Conservation (phyloP, 2,113 vertebrate genomes). For the Fukomys damarensis region DNA sequence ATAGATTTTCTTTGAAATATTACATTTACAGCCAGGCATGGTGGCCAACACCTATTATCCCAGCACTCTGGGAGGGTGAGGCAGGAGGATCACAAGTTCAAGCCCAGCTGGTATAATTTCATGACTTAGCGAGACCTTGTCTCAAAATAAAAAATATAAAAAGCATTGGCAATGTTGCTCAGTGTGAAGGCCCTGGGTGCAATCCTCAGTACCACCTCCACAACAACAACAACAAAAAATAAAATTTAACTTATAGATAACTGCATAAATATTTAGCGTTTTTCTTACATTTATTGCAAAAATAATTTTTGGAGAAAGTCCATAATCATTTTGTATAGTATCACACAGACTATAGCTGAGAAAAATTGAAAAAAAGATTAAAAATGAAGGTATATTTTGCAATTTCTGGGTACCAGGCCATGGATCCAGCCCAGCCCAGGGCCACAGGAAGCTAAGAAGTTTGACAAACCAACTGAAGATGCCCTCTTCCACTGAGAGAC, state of each 20-base stretch:
- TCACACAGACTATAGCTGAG: not conserved
- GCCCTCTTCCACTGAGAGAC: not conserved
- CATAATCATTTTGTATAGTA: not conserved
- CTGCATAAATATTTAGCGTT: not conserved
- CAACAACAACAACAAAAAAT: not conserved
- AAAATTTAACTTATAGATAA: not conserved
- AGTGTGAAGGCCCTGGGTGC: not conserved
- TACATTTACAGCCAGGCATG: not conserved
- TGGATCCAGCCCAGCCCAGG: not conserved
- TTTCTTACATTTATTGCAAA: conserved; percentile 19
- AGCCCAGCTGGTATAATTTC: not conserved
- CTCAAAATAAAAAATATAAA: not conserved
- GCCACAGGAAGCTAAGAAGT: not conserved
- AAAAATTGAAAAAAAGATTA: not conserved
- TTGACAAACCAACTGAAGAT: not conserved
- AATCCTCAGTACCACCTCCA: not conserved
- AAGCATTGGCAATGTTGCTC: not conserved
- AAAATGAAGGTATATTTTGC: not conserved
- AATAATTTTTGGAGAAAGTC: not conserved
- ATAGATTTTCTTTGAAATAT: not conserved
- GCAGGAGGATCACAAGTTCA: not conserved
- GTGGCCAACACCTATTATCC: not conserved
- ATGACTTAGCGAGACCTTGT: not conserved
- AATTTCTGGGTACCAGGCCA: not conserved
- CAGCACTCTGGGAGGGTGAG: not conserved